Evolutionary conservation across 2,888 invertebrate genomes (phyloP), one percentile per base, ranked within the genome.

Genomic region (Apocheima hispidaria): DNA sequence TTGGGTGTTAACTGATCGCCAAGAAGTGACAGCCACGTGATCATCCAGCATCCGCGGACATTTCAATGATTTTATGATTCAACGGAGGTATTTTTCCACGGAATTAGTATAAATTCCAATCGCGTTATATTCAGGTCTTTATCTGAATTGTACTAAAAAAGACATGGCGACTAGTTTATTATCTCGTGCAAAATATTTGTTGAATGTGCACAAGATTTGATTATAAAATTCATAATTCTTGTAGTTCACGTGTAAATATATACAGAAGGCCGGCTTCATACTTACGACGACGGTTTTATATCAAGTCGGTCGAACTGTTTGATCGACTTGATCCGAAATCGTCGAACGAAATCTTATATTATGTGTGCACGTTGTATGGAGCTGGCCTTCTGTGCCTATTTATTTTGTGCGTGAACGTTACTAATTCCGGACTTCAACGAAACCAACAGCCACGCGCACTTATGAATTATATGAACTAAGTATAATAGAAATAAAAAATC

Each of bases 121-220:
- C 46, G 12, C 20, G 33, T 33, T 30, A n/a, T n/a, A n/a, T n/a
- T 46, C 6, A 20, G 30, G 36, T 50, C 36, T 26, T 50, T 38
- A 2, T 50, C 50, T 50, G 38, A 50, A 38, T 50, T 50, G 50
- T 50, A 50, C 50, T 50, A 44, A 48, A 46, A 30, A 50, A 50
- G 38, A 38, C 50, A 38, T 36, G 23, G 26, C 38, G 12, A 36
- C 10, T 16, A 23, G 23, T 20, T n/a, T 9, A 16, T 44, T n/a
- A 44, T 23, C 43, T 26, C 26, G 16, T 41, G 23, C 14, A 43
- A 23, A 14, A 26, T 9, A 26, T 14, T n/a, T 7, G 26, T 44
- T 26, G 14, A 16, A 14, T 26, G 23, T 9, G 16, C 26, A 4
- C 10, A 26, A 44, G 26, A 44, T 14, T 6, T 7, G 9, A 7